Conservation (phyloP, 1,140 invertebrate species). For the Calycopis cecrops region DNA sequence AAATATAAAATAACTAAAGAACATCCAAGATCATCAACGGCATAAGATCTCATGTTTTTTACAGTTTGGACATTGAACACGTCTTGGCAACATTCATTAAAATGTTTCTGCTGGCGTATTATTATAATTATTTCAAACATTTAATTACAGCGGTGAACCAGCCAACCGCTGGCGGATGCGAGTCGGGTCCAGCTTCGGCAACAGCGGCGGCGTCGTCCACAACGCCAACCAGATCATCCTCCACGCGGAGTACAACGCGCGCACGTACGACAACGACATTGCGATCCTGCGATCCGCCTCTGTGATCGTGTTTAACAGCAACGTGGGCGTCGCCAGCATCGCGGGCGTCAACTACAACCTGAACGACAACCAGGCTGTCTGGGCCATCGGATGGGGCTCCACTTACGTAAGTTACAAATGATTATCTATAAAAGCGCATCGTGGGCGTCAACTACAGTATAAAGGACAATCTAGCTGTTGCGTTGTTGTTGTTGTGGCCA, state of each 20-base stretch:
- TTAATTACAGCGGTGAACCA: slow-evolving; percentile 25
- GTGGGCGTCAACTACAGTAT: not conserved
- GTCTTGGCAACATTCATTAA: too few species aligned
- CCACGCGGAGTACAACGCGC: slow-evolving; percentile 27
- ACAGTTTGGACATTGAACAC: too few species aligned
- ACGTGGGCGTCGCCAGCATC: slow-evolving; percentile 27
- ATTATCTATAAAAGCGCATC: not conserved
- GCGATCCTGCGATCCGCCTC: slow-evolving; percentile 61
- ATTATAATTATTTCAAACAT: too few species aligned
- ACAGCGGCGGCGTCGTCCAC: slow-evolving; percentile 35
- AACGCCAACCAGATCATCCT: slow-evolving; percentile 25
- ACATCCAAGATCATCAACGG: too few species aligned
- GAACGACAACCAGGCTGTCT: slow-evolving; percentile 50
- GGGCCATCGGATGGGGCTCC: slow-evolving; percentile 77
- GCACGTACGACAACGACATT: slow-evolving; percentile 74
- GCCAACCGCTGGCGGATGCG: slow-evolving; percentile 28
- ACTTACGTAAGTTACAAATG: slow-evolving; percentile 44
- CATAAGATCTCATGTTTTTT: too few species aligned
- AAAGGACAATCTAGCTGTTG: not conserved
- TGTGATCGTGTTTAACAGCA: slow-evolving; percentile 30
- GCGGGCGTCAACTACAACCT: slow-evolving; percentile 38
- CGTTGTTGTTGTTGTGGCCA: not conserved
- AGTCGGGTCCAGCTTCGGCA: slow-evolving; percentile 33
- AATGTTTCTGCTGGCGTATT: too few species aligned
- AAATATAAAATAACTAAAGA: too few species aligned